phyloP scores from a whole-genome alignment of 30 jellyfish, hydroid and myxozoan species.

The Aurelia aurita complex sp. Pacific region DNA sequence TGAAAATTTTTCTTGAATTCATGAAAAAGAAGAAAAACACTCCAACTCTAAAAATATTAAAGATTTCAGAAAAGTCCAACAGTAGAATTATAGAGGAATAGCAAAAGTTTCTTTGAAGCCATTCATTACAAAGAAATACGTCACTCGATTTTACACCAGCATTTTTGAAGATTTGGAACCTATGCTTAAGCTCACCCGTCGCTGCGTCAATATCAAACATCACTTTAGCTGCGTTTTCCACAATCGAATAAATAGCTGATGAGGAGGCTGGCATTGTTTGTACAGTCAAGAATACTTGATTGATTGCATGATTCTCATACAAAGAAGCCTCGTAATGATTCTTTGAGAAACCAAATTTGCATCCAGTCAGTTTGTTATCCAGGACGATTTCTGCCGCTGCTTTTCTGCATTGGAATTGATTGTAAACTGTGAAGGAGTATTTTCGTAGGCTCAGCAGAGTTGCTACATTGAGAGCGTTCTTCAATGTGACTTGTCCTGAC shows the following conservation, averaged over 20 bases:
- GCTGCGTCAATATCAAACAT: conserved; percentile 57
- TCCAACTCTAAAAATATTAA: too few species aligned
- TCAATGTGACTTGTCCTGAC: conserved; percentile 36
- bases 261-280: conserved; percentile 44
- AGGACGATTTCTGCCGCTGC: conserved; percentile 67
- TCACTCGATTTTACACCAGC: too few species aligned
- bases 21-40: too few species aligned
- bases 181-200: conserved; percentile 55
- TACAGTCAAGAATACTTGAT: conserved; percentile 47
- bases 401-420: conserved; percentile 59
- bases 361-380: conserved; percentile 58
- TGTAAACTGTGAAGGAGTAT: conserved; percentile 61
- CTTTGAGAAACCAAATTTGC: conserved; percentile 49
- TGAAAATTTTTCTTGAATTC: too few species aligned
- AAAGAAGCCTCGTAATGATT: conserved; percentile 57
- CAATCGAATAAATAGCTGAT: conserved; percentile 57
- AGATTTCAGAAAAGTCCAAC: too few species aligned
- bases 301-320: conserved; percentile 59
- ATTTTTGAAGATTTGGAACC: too few species aligned
- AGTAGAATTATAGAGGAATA: too few species aligned
- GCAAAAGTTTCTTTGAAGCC: too few species aligned
- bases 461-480: conserved; percentile 29
- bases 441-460: conserved; percentile 43
- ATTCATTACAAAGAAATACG: too few species aligned
- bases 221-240: conserved; percentile 51